Conservation (phyloP, 2,113 vertebrate species). For the Scophthalmus maximus region DNA sequence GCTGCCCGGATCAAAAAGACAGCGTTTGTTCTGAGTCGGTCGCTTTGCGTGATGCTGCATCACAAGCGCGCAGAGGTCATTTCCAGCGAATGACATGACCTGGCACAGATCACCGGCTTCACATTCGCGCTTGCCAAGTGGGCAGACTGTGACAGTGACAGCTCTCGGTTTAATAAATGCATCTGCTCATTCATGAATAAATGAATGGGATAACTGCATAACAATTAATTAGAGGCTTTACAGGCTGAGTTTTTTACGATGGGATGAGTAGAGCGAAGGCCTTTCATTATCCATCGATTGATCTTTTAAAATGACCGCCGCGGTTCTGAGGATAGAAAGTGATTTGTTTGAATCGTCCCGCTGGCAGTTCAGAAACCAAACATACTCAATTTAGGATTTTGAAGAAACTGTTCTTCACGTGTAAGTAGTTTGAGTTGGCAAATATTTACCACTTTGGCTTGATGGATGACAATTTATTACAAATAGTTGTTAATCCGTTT, state of each 20-base stretch:
- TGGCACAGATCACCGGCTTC: conserved; percentile 37
- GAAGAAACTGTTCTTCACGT: neutral
- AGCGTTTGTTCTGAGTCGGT: neutral
- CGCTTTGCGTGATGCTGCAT: neutral
- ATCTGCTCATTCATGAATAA: neutral
- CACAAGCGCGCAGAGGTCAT: neutral
- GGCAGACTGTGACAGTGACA: conserved; percentile 6
- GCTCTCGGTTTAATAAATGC: neutral
- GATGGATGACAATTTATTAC: neutral
- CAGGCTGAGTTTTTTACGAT: neutral
- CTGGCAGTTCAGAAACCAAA: no score
- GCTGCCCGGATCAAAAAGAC: conserved; percentile 25
- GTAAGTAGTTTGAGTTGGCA: neutral
- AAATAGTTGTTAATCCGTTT: neutral
- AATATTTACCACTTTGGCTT: neutral
- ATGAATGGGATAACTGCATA: neutral
- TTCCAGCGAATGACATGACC: conserved; percentile 20
- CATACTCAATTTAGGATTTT: no score
- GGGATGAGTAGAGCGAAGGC: neutral
- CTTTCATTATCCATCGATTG: neutral
- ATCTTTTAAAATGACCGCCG: no score
- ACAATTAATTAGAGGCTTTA: neutral
- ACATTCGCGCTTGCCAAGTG: conserved; percentile 20
- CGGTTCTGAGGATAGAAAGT: no score
- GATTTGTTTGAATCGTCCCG: no score